Base-by-base conservation (phyloP, 2,888 invertebrate species). In the Drosophila histrio region DNA sequence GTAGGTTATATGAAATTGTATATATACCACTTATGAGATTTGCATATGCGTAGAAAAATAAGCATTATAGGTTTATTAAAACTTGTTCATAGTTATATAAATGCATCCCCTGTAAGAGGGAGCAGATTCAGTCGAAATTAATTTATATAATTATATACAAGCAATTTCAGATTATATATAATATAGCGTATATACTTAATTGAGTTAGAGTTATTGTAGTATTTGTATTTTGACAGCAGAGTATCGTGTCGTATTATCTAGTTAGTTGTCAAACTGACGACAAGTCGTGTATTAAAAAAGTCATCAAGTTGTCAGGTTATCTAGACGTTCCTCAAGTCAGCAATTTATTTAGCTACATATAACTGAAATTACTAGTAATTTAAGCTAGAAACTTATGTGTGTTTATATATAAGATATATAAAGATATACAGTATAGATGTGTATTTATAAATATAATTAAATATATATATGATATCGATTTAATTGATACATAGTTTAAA, bases 231-330 rank as follows among this genome's bases (percentile, higher is more conserved):
- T 38, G 19, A 19, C 36, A 19, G 19, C 11, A 2, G 19, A 34
- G 34, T 9, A 17, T 26, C 26, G 43, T 44, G 43, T 17, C 44
- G 19, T 38, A 17, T 34, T 50, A 38, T 50, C 26, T 38, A 26
- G 28, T 28, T 38, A 26, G 28, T 28, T 38, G 26, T 52, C 24
- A 52, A 52, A 19, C 15, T 39, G 38, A 38, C 50, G 26, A 0
- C 38, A 38, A 38, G 19, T 50, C 50, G 38, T 38, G 50, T 9
- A 38, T n/a, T 21, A 38, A 52, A 26, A 52, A 28, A 52, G 19
- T 28, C 17, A 11, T 50, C 38, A 52, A 38, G 13, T 38, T 38
- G 38, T 52, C 50, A 38, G n/a, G 0, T 19, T 50, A 34, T 36
- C 49, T 7, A 7, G 34, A 49, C 7, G 34, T 11, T 22, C 7